These are phyloP conservation scores for Drosophila stalkeri DNA, from an alignment of 2,888 invertebrate species.

Conservation along the genomic window DNA sequence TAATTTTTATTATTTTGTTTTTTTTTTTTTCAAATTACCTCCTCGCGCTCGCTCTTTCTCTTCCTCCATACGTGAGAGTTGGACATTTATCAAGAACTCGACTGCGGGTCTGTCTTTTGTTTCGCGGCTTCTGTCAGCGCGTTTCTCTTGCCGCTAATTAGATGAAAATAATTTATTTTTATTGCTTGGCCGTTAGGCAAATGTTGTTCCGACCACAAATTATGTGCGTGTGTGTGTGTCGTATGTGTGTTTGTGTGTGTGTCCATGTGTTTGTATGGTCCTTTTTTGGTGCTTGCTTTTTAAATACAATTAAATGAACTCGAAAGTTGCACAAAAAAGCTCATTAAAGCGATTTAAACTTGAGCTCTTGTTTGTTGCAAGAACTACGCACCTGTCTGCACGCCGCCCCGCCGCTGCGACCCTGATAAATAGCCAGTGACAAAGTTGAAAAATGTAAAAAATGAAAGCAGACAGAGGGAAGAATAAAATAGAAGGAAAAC, in stretches of 20 bases:
- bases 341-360: constrained; percentile 41
- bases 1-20: not conserved
- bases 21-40: constrained; percentile 13
- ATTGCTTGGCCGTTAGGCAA: constrained; percentile 59
- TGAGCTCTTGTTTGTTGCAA: constrained; percentile 28
- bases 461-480: not conserved
- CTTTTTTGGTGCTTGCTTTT: constrained; percentile 32
- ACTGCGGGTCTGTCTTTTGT: constrained; percentile 17
- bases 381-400: constrained; percentile 39
- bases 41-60: not conserved
- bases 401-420: not conserved
- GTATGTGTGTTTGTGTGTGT: constrained; percentile 5
- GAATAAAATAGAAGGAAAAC: not conserved
- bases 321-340: constrained; percentile 38
- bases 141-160: constrained; percentile 65
- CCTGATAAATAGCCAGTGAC: constrained; percentile 45
- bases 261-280: not conserved
- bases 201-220: constrained; percentile 52
- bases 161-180: constrained; percentile 71
- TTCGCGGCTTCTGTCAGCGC: constrained; percentile 14
- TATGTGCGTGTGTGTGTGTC: constrained; percentile 22
- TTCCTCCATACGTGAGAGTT: constrained; percentile 33
- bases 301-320: constrained; percentile 68
- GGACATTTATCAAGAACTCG: constrained; percentile 46
- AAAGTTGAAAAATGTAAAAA: constrained; percentile 52